Evolutionary conservation across 2,888 invertebrate genomes (phyloP).

Genomic region (Oegoconia quadripuncta): DNA sequence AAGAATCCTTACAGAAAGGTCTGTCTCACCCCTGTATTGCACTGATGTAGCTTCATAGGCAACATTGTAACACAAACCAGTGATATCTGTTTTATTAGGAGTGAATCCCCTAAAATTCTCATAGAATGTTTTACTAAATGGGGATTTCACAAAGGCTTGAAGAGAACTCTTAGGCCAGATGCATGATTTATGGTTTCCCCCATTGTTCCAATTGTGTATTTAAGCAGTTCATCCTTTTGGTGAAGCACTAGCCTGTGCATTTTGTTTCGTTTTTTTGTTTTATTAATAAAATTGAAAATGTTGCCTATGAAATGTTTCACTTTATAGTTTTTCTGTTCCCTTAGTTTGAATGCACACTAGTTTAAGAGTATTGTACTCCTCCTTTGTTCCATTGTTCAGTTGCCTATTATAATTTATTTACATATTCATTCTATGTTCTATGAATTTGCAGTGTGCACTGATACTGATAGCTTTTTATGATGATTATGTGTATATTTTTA

Average conservation of each 20-base stretch:
- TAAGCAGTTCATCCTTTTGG: no score
- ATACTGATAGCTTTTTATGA: no score
- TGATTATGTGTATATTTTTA: not conserved
- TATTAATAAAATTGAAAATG: constrained; percentile 21
- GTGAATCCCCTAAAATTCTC: no score
- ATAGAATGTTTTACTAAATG: no score
- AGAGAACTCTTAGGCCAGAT: no score
- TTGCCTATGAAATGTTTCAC: constrained; percentile 57
- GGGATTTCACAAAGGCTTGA: no score
- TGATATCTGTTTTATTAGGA: no score
- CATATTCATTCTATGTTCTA: constrained; percentile 22
- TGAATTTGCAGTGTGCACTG: constrained; percentile 24
- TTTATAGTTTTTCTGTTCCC: constrained; percentile 40
- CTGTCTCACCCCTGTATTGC: constrained; percentile 41
- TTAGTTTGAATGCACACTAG: constrained; percentile 42
- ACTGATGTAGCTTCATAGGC: constrained; percentile 39
- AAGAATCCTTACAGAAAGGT: constrained; percentile 73
- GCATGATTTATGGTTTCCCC: no score
- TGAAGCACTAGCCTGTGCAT: no score
- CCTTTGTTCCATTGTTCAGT: constrained; percentile 59
- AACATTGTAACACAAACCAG: constrained; percentile 30
- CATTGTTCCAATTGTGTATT: no score
- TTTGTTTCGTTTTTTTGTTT: no score
- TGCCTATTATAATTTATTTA: constrained; percentile 36
- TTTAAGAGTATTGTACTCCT: constrained; percentile 43